phyloP scores from a whole-genome alignment of 1,140 invertebrate species.

The Elymnias hypermnestra region DNA sequence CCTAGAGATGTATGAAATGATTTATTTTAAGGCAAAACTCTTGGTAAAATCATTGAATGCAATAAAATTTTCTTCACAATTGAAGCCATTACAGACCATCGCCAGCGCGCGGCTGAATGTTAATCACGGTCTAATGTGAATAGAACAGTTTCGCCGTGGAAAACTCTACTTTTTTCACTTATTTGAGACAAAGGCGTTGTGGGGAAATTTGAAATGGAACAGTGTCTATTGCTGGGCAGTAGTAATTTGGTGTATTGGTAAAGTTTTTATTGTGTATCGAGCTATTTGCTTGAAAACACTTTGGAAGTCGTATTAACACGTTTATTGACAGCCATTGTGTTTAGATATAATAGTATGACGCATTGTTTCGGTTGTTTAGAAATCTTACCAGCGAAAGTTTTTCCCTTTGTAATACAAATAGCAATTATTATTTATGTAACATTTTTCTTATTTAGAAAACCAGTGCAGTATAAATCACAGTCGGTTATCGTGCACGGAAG shows the following conservation, averaged over 20 bases:
- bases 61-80: constrained; percentile 71
- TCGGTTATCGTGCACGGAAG: no score
- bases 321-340: no score
- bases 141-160: constrained; percentile 43
- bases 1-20: constrained; percentile 14
- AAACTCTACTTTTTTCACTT: constrained; percentile 14
- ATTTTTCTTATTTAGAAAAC: no score
- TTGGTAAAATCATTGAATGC: constrained; percentile 55
- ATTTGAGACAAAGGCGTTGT: constrained; percentile 19
- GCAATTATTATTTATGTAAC: no score
- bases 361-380: no score
- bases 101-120: constrained; percentile 45
- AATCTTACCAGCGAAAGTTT: no score
- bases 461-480: no score
- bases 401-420: no score
- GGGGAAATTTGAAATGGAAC: constrained; percentile 13
- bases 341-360: no score
- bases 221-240: not conserved
- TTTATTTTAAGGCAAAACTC: constrained; percentile 36
- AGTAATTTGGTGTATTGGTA: not conserved
- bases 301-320: no score
- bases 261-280: not conserved
- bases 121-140: constrained; percentile 61
- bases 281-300: no score
- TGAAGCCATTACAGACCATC: constrained; percentile 59